Base-by-base conservation (phyloP, 2,888 invertebrate genomes). In the Eilema depressum region DNA sequence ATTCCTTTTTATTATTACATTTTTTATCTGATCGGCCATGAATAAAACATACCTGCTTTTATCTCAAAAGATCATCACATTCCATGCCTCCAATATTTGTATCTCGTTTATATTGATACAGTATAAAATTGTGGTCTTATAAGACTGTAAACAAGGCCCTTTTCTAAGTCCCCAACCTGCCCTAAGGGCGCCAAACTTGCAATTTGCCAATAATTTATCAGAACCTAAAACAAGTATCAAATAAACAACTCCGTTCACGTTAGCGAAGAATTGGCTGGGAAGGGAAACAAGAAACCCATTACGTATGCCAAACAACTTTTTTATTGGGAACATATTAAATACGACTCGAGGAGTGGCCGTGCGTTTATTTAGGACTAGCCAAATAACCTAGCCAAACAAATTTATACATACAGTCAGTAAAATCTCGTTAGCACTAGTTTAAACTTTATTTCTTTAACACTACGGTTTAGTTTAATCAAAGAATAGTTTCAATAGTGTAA, bases 321-420 rank as follows among this genome's bases (percentile, higher is more conserved):
- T 89, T 86, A 90, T 88, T 88, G 85, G 88, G 82, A 86, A 89
- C 89, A 89, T 88, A 89, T 89, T 89, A 89, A 88, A 90, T 88
- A 87, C 86, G 86, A 82, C 80, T 81, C 75, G 76, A 84, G 85
- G 83, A 88, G 86, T 86, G 85, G 86, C 84, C 84, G 76, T 76
- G 53, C 74, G 89, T 89, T 90, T 89, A 83, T 83, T 87, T 89
- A 90, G 90, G 90, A 87, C 88, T 77, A 79, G 67, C 65, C 80
- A 87, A 88, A 86, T 85, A 88, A 80, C 83, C 83, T 82, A 80
- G 78, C 17, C 30, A 20, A 12, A 71, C 80, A 71, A 78, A 70
- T 30, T 68, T 81, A 73, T 7, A 59, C 3, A 14, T 74, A 41
- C 69, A 33, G 17, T 20, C 23, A 4, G 0, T n/a, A 66, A 77